Evolutionary conservation across 2,888 invertebrate genomes (phyloP).

Genomic region (Syrphus vitripennis): DNA sequence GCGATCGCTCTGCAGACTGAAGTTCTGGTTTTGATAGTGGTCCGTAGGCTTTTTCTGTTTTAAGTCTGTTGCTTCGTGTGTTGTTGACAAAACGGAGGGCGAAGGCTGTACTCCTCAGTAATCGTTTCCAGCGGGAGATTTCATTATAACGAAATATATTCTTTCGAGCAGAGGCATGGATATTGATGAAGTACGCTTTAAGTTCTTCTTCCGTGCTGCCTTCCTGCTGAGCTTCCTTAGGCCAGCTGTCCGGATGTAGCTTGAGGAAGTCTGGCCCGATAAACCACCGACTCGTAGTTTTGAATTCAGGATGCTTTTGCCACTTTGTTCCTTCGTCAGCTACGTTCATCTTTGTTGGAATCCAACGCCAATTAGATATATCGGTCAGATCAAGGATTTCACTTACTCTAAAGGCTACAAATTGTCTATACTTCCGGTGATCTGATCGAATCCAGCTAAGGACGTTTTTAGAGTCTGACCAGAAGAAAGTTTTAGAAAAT

Average conservation of each 20-base stretch:
- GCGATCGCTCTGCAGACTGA: background rate
- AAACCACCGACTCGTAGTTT: slow-evolving; percentile 40
- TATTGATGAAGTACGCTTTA: background rate
- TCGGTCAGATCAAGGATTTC: slow-evolving; percentile 51
- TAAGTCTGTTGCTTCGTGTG: background rate
- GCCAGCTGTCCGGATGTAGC: background rate
- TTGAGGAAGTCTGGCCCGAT: slow-evolving; percentile 44
- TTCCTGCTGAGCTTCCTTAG: background rate
- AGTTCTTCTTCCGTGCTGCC: background rate
- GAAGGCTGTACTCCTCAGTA: slow-evolving; percentile 17
- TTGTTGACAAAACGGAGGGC: background rate
- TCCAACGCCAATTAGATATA: too few relatives aligned
- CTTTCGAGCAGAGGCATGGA: background rate
- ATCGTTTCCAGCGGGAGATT: background rate
- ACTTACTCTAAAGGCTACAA: slow-evolving; percentile 56
- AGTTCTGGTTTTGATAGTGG: background rate
- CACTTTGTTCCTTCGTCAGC: too few relatives aligned
- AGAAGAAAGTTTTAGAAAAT: slow-evolving; percentile 44
- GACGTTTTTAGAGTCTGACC: slow-evolving; percentile 73
- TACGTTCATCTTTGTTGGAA: too few relatives aligned
- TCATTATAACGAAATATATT: background rate
- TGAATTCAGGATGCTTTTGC: too few relatives aligned
- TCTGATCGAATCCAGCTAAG: slow-evolving; percentile 64
- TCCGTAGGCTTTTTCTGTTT: background rate
- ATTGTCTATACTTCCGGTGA: slow-evolving; percentile 58